Conservation (phyloP, 2,113 vertebrate species). For the Lucifuga dentata region DNA sequence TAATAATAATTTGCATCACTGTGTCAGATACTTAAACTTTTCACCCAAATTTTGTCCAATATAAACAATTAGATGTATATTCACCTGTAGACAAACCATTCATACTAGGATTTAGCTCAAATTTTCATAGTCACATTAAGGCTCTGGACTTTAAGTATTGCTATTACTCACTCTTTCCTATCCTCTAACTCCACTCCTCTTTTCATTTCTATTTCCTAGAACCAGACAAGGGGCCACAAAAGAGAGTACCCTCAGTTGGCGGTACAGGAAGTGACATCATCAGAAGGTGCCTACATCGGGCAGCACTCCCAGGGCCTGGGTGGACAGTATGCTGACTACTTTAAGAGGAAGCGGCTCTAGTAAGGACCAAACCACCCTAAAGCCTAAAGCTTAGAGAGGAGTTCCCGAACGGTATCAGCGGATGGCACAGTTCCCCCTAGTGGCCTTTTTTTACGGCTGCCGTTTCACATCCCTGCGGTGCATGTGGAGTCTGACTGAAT, state of each 20-base stretch:
- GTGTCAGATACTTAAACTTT: too few relatives aligned
- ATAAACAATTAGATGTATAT: too few relatives aligned
- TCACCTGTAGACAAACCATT: too few relatives aligned
- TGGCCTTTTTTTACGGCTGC: constrained; percentile 76
- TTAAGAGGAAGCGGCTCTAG: constrained; percentile 96
- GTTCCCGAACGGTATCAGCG: constrained; percentile 15
- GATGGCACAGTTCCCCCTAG: constrained; percentile 66
- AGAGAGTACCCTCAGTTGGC: constrained; percentile 88
- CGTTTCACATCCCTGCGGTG: constrained; percentile 66
- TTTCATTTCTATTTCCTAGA: constrained; percentile 70
- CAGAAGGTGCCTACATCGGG: constrained; percentile 82
- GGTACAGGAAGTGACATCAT: constrained; percentile 83
- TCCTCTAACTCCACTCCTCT: constrained; percentile 1
- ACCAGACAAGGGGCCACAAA: constrained; percentile 88
- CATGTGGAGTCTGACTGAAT: constrained; percentile 37
- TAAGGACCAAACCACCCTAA: constrained; percentile 60
- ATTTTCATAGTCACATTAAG: too few relatives aligned
- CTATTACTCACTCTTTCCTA: not conserved
- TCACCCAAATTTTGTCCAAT: too few relatives aligned
- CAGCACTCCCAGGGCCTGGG: constrained; percentile 87
- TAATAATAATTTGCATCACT: too few relatives aligned
- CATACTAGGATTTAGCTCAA: too few relatives aligned
- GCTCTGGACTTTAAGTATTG: not conserved
- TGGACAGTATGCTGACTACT: constrained; percentile 88
- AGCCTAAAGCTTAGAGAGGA: constrained; percentile 54